These are phyloP conservation scores for Rhabditoides inermis DNA, from an alignment of 2,888 invertebrate genomes.

Conservation along the genomic window DNA sequence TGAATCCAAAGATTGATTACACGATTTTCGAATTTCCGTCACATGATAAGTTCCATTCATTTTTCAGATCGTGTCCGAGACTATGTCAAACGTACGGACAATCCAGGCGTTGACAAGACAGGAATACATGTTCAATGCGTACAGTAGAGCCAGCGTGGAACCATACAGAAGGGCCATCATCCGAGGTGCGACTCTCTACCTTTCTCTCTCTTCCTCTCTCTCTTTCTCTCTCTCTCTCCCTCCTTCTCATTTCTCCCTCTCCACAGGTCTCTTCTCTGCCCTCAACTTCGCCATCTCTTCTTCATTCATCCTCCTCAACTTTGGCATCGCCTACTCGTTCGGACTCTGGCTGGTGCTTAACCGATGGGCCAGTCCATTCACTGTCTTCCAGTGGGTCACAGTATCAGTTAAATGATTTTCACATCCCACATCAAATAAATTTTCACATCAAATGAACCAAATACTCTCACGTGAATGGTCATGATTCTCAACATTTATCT, in stretches of 20 bases:
- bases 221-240: no score
- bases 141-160: conserved; percentile 19
- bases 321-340: conserved; percentile 39
- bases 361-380: conserved; percentile 32
- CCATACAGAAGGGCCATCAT: conserved; percentile 31
- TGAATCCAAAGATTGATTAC: no score
- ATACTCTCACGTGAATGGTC: no score
- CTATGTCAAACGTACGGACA: conserved; percentile 54
- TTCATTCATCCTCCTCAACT: conserved; percentile 38
- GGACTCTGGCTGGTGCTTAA: conserved; percentile 34
- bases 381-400: conserved; percentile 38
- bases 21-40: no score
- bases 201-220: no score
- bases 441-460: no score
- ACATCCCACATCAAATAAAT: neutral
- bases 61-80: conserved; percentile 53
- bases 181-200: conserved; percentile 19
- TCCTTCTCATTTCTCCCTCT: no score
- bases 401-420: neutral
- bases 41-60: no score
- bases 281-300: conserved; percentile 20
- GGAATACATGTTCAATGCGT: conserved; percentile 45
- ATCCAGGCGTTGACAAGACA: conserved; percentile 55
- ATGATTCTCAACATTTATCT: no score
- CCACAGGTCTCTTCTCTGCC: conserved; percentile 13